Conservation (phyloP, 2,797 vertebrate genomes). For the Pangasius krempfi region DNA sequence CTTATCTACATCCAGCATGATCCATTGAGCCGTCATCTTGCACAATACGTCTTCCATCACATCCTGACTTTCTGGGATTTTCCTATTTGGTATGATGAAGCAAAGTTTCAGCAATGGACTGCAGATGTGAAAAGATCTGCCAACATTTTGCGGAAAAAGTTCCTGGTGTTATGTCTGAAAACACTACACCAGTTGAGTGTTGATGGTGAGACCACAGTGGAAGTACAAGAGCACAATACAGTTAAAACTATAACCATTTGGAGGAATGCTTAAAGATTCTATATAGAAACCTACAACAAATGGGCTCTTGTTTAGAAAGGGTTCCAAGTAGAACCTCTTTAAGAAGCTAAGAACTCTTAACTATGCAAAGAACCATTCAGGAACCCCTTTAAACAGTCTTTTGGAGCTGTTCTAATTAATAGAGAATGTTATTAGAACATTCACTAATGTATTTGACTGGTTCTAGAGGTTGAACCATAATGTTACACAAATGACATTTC, state of each 20-base stretch:
- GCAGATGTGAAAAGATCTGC: background rate
- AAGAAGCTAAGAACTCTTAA: background rate
- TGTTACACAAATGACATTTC: background rate
- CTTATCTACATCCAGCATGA: background rate
- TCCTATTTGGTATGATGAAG: background rate
- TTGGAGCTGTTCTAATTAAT: background rate
- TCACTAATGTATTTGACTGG: background rate
- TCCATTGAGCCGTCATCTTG: background rate
- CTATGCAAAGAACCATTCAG: background rate
- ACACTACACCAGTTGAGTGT: background rate
- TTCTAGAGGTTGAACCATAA: background rate
- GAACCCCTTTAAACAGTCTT: background rate
- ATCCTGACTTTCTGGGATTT: background rate
- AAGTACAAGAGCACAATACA: background rate
- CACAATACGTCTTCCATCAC: background rate
- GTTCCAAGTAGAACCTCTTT: background rate
- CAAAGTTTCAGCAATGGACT: constrained; percentile 2
- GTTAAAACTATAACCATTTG: background rate
- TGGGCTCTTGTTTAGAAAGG: background rate
- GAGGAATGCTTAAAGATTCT: background rate
- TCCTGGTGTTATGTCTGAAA: background rate
- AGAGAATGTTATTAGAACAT: background rate
- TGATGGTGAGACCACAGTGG: constrained; percentile 2
- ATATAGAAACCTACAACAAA: background rate
- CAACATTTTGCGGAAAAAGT: background rate